Base-by-base conservation (phyloP, 2,113 vertebrate species). In the Eulacestoma nigropectus region DNA sequence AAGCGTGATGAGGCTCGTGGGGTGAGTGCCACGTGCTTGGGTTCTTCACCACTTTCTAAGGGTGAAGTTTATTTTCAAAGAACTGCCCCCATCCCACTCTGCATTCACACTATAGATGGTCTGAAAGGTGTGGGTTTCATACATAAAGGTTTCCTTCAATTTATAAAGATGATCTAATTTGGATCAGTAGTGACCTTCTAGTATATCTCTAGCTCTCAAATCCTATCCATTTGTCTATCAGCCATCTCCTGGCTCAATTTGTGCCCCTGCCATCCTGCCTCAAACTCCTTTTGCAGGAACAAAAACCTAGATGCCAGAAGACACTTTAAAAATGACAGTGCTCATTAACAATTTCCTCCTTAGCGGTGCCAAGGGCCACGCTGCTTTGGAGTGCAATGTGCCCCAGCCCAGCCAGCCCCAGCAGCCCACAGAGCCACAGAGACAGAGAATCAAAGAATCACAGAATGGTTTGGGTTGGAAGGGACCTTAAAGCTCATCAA, bases 321-420 rank as follows among this genome's bases (percentile, higher is more conserved):
- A 37, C 30, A 42, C 13, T 67, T 59, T 6, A 37, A 70, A 55
- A 88, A 56, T 46, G 8, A 52, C 37, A 33, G 35, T 16, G 13
- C 4, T 29, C 41, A 46, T 52, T 35, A 47, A 56, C 11, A 62
- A 52, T 47, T 77, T 21, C 27, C 21, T 50, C 19, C 30, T 60
- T 64, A 59, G 15, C 29, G 37, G 22, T 9, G 35, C 23, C 12
- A 68, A 78, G 0, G 1, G 16, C 49, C 80, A 5, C 0, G 2
- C 8, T 37, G 8, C 44, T 15, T 19, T 16, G 30, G 22, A 30
- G 14, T 44, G 22, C 59, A 33, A 7, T 5, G 37, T 14, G 16
- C 9, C 27, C 2, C 25, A 5, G 33, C 75, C 52, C 69, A 49
- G 35, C 32, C 50, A 32, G 50, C 25, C 27, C 70, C 37, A 30